These are phyloP conservation scores for Loriculus beryllinus DNA, from an alignment of 2,797 vertebrate genomes.

Conservation along the genomic window DNA sequence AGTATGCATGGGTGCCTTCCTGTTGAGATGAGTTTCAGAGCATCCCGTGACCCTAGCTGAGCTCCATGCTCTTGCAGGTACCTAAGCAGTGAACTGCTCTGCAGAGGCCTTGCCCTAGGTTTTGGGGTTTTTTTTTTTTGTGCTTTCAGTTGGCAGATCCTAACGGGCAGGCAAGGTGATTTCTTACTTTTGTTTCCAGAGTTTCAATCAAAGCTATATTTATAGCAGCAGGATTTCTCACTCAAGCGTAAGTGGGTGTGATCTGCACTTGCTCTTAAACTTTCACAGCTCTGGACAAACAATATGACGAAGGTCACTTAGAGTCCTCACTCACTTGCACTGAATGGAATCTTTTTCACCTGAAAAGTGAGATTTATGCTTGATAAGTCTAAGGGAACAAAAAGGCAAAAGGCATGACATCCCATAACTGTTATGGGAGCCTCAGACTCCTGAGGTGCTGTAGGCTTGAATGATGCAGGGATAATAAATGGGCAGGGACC, in stretches of 20 bases:
- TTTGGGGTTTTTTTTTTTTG: too few relatives aligned
- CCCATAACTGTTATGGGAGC: not conserved
- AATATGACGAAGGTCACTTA: not conserved
- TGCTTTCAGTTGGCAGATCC: not conserved
- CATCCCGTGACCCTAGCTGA: not conserved
- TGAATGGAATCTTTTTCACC: not conserved
- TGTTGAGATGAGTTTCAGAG: not conserved
- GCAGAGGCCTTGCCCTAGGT: not conserved
- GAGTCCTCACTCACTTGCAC: not conserved
- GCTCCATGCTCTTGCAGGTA: rapidly evolving
- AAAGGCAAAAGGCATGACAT: not conserved
- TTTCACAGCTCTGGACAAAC: not conserved
- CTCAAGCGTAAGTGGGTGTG: not conserved
- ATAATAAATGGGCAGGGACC: not conserved
- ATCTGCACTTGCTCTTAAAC: not conserved
- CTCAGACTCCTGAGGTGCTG: not conserved
- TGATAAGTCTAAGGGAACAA: not conserved
- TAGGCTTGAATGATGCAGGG: not conserved
- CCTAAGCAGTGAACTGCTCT: not conserved
- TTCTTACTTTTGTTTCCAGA: not conserved
- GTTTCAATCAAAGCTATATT: not conserved
- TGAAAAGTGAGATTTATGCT: not conserved
- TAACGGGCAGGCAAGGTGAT: not conserved
- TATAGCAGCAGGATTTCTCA: not conserved
- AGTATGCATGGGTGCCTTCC: not conserved